Conservation (phyloP, 2,797 vertebrate genomes). For the Parauchenoglanis ngamensis region DNA sequence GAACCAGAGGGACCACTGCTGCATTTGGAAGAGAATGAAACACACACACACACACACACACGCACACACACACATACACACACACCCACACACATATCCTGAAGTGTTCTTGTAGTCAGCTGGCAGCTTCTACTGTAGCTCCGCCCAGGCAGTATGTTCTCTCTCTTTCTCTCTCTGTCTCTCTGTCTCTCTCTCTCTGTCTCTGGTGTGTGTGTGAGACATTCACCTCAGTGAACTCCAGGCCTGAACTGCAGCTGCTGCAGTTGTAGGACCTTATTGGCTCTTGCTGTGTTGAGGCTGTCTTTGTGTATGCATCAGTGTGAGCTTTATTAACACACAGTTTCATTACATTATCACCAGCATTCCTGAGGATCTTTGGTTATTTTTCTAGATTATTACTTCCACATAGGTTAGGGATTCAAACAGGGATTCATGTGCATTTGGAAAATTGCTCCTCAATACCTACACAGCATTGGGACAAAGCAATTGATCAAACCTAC, state of each 20-base stretch:
- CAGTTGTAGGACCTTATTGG: slow-evolving; percentile 19
- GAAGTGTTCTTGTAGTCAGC: slow-evolving; percentile 45
- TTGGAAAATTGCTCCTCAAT: background rate
- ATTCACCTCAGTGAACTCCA: slow-evolving; percentile 46
- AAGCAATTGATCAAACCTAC: background rate
- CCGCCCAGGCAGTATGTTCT: slow-evolving; percentile 48
- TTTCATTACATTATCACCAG: slow-evolving; percentile 7
- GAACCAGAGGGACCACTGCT: slow-evolving; percentile 55
- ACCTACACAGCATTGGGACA: background rate
- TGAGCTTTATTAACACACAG: background rate
- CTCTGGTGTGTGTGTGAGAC: slow-evolving; percentile 27
- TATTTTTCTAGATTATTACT: background rate
- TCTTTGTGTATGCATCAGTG: background rate
- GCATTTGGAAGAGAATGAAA: slow-evolving; percentile 47
- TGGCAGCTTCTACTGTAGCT: slow-evolving; percentile 44
- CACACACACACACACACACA: slow-evolving; percentile 2
- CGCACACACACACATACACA: slow-evolving; percentile 3
- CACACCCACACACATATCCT: slow-evolving; percentile 31
- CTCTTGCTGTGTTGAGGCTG: background rate
- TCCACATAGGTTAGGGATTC: background rate
- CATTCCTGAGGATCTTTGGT: background rate
- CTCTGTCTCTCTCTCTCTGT: slow-evolving; percentile 6
- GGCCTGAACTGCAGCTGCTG: slow-evolving; percentile 45
- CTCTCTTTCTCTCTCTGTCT: slow-evolving; percentile 21
- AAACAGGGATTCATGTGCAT: background rate